Percentiles rank a stretch among this genome's conserved stretches.
Evolutionary conservation across 2,113 vertebrate species (phyloP).

Genomic region (Lamprologus tigripictilis): DNA sequence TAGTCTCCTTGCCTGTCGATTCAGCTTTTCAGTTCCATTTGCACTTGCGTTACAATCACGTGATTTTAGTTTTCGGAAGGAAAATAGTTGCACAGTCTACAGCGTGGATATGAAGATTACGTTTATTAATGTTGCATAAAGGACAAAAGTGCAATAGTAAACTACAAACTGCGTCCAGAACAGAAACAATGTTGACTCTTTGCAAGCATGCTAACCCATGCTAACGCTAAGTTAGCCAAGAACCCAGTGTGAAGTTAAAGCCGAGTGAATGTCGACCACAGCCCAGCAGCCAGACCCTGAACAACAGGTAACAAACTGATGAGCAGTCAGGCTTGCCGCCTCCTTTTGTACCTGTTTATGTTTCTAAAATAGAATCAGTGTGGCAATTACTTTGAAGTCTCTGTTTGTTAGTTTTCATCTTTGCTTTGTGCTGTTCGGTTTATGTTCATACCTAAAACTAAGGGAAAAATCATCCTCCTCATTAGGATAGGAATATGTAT

Average conservation of each 20-base stretch:
- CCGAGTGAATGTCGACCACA: background rate
- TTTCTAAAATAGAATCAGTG: background rate
- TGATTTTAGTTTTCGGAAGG: background rate
- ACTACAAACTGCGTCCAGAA: background rate
- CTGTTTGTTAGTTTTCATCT: background rate
- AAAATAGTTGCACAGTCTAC: background rate
- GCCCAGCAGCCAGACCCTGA: background rate
- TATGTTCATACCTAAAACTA: background rate
- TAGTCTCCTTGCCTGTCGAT: background rate
- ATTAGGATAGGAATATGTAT: background rate
- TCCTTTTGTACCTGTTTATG: background rate
- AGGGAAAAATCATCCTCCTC: background rate
- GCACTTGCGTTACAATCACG: background rate
- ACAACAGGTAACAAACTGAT: background rate
- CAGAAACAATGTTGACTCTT: background rate
- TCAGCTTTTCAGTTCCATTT: background rate
- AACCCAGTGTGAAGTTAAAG: background rate
- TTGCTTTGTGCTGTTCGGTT: background rate
- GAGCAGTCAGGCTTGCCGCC: background rate
- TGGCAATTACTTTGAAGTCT: background rate
- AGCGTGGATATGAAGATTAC: background rate
- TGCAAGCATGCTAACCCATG: background rate
- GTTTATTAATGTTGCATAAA: background rate
- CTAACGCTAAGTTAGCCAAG: background rate
- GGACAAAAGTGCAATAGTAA: background rate